Conservation (phyloP, 2,113 vertebrate species). For the Chloroceryle aenea region DNA sequence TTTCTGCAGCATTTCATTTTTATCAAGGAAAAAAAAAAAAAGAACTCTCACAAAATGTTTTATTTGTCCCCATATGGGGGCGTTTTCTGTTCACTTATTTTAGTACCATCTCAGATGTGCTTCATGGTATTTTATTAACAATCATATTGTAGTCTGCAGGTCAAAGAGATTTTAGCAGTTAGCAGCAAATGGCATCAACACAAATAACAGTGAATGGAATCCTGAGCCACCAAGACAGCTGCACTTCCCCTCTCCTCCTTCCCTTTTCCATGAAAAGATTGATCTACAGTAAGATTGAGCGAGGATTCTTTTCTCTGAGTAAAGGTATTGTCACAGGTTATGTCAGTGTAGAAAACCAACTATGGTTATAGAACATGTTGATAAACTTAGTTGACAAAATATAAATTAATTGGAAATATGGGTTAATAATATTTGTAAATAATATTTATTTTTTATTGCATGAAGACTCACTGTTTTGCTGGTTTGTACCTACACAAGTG, state of each 20-base stretch:
- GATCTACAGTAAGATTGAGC: not conserved
- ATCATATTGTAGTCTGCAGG: not conserved
- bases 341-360: not conserved
- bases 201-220: not conserved
- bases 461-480: not conserved
- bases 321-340: not conserved
- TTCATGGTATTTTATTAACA: not conserved
- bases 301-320: not conserved
- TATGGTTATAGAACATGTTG: accelerated
- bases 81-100: not conserved
- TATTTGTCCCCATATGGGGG: not conserved
- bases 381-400: not conserved
- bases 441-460: not conserved
- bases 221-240: not conserved
- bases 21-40: not conserved
- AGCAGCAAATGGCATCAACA: not conserved
- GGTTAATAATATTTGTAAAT: not conserved
- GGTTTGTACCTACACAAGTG: not conserved
- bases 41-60: accelerated
- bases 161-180: not conserved
- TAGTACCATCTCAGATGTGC: not conserved
- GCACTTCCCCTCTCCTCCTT: not conserved
- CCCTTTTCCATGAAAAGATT: not conserved
- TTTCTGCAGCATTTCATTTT: not conserved
- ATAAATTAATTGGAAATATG: not conserved